Evolutionary conservation across 2,113 vertebrate species (phyloP).

Genomic region (Probosciger aterrimus): DNA sequence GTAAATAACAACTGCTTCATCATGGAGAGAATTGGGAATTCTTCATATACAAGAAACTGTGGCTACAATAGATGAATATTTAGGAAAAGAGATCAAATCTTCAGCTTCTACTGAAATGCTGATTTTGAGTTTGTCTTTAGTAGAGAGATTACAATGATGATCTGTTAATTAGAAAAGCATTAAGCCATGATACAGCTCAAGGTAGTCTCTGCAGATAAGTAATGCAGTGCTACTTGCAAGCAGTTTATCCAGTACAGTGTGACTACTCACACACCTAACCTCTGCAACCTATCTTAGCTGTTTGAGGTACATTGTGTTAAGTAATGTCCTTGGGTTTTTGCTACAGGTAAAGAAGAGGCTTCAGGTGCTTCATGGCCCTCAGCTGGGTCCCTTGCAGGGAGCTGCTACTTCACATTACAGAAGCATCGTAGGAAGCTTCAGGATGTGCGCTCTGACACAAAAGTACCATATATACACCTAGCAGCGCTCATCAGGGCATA

Average conservation of each 20-base stretch:
- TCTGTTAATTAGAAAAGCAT: not conserved
- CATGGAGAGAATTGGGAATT: not conserved
- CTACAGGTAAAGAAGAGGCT: not conserved
- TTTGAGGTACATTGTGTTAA: not conserved
- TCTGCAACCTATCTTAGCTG: not conserved
- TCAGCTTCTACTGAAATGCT: not conserved
- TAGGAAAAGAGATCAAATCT: not conserved
- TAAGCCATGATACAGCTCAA: not conserved
- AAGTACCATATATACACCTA: not conserved
- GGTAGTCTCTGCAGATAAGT: not conserved
- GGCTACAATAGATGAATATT: not conserved
- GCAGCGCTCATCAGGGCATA: not conserved
- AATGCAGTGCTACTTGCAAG: not conserved
- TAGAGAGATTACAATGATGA: not conserved
- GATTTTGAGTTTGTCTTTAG: not conserved
- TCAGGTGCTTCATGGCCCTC: not conserved
- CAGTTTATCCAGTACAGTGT: not conserved
- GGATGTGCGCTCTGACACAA: not conserved
- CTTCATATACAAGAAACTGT: not conserved
- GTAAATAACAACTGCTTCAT: not conserved
- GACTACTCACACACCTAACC: not conserved
- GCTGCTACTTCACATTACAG: not conserved
- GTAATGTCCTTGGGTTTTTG: not conserved
- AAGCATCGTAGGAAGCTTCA: not conserved
- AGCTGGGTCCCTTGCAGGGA: not conserved